phyloP scores from a whole-genome alignment of 2,113 vertebrate species.

The Grammomys surdaster region DNA sequence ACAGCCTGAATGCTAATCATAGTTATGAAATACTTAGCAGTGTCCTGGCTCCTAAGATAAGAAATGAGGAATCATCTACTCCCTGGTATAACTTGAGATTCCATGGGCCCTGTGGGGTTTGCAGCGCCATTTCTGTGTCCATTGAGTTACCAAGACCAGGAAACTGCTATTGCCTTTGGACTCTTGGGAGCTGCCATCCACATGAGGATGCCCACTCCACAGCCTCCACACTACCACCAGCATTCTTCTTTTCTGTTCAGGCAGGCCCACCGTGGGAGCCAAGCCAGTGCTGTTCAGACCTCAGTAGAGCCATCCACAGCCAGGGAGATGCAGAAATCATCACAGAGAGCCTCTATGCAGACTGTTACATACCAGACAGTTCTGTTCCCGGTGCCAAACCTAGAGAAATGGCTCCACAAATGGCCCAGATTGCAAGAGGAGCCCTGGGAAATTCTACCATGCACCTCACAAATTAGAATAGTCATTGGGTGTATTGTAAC shows the following conservation, averaged over 20 bases:
- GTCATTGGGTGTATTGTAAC: background rate
- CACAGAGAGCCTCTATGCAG: background rate
- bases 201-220: background rate
- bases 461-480: background rate
- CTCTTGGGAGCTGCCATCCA: background rate
- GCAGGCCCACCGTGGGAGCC: background rate
- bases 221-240: background rate
- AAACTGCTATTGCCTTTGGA: fast-evolving
- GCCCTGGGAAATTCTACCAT: background rate
- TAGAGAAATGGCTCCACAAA: background rate
- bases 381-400: background rate
- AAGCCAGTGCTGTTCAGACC: background rate
- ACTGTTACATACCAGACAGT: background rate
- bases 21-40: background rate
- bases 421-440: background rate
- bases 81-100: too few species aligned
- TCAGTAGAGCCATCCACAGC: background rate
- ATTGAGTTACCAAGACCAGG: background rate
- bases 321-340: background rate
- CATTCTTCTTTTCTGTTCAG: background rate
- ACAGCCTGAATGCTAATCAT: background rate
- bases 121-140: background rate
- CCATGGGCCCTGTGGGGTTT: background rate
- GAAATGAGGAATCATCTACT: background rate
- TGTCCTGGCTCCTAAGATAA: background rate